Percentiles rank a stretch among this genome's conserved stretches.
Conservation (phyloP, 2,797 vertebrate genomes). For the Tinamus major region DNA sequence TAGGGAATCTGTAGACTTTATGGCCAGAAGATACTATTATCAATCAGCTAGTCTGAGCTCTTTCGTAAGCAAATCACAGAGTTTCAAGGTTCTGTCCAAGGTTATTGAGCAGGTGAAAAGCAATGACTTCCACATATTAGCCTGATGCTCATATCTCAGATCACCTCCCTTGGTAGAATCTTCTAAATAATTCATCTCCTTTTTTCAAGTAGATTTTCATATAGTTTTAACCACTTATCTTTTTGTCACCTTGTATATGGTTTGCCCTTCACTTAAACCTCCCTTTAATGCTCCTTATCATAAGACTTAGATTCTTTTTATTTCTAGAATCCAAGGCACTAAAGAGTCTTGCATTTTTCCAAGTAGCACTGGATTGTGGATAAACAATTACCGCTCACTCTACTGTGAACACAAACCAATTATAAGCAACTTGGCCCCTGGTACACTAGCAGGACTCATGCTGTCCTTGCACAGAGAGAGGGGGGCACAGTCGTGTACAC, state of each 20-base stretch:
- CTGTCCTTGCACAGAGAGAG: background rate
- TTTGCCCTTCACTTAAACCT: conserved; percentile 36
- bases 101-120: conserved; percentile 27
- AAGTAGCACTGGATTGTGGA: background rate
- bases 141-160: background rate
- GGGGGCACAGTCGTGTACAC: background rate
- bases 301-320: background rate
- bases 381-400: background rate
- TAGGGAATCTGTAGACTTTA: background rate
- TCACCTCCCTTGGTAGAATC: conserved; percentile 23
- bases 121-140: conserved; percentile 42
- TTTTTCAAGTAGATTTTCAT: conserved; percentile 19
- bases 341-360: background rate
- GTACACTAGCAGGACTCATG: background rate
- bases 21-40: background rate
- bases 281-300: background rate
- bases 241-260: background rate
- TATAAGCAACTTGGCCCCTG: background rate
- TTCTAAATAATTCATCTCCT: conserved; percentile 49
- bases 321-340: background rate
- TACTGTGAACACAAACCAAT: background rate
- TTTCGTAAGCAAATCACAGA: background rate
- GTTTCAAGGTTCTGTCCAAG: conserved; percentile 26
- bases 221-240: background rate
- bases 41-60: background rate